These are phyloP conservation scores for Macrosteles quadrilineatus DNA, from an alignment of 1,140 invertebrate species.

Conservation along the genomic window DNA sequence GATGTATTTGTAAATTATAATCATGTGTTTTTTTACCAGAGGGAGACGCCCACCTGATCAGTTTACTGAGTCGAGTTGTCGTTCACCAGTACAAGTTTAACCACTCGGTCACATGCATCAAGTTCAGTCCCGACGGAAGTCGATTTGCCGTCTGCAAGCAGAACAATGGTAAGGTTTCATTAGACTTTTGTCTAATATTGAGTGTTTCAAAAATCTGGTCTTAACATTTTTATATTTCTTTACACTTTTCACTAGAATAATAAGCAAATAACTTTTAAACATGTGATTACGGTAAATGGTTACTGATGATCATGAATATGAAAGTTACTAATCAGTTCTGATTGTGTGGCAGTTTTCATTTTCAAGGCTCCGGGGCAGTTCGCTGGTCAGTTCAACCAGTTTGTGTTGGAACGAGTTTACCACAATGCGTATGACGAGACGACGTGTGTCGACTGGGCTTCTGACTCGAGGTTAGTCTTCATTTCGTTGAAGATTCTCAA, in stretches of 20 bases:
- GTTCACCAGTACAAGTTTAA: conserved; percentile 87
- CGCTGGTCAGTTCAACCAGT: conserved; percentile 83
- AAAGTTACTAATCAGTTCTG: too few species aligned
- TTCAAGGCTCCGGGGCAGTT: conserved; percentile 81
- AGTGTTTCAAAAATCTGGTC: too few species aligned
- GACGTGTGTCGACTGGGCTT: conserved; percentile 87
- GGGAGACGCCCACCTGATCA: conserved; percentile 63
- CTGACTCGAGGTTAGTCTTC: conserved; percentile 80
- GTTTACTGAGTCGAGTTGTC: conserved; percentile 78
- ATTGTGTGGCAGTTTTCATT: conserved; percentile 81
- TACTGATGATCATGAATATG: too few species aligned
- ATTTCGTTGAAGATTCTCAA: too few species aligned
- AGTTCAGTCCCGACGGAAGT: conserved; percentile 93
- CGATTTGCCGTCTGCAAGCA: conserved; percentile 88
- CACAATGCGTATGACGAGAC: conserved; percentile 78
- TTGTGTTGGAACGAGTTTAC: conserved; percentile 82
- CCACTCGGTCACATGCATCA: conserved; percentile 68
- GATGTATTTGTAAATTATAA: too few species aligned
- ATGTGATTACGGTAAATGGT: too few species aligned
- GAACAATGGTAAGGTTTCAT: conserved; percentile 63
- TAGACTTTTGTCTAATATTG: too few species aligned
- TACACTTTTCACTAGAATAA: too few species aligned
- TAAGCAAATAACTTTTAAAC: too few species aligned
- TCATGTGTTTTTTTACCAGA: background rate
- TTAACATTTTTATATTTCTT: too few species aligned